phyloP scores from a whole-genome alignment of 2,888 invertebrate species.

The Lysandra coridon region DNA sequence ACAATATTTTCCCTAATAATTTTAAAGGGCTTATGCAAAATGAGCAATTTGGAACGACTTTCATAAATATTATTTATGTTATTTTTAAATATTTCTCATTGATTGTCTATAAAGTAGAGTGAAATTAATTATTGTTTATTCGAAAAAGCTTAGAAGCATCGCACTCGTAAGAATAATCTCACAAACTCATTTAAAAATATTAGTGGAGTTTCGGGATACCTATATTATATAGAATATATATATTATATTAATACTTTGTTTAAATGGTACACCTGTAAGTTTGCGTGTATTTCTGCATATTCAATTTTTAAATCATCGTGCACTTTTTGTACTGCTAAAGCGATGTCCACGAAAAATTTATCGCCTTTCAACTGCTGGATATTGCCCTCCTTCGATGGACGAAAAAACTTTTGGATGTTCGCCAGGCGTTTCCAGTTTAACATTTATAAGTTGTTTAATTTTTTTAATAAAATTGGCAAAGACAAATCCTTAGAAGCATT shows the following conservation, averaged over 20 bases:
- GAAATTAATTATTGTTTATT: no score
- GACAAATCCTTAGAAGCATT: neutral
- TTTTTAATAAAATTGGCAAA: neutral
- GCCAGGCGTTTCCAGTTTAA: neutral
- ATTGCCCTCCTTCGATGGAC: constrained; percentile 1
- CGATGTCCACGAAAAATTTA: neutral
- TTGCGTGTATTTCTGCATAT: neutral
- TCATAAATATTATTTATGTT: neutral
- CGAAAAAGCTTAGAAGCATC: no score
- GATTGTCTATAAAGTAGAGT: no score
- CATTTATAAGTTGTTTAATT: neutral
- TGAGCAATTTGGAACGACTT: neutral
- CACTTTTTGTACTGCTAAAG: neutral
- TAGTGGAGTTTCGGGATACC: no score
- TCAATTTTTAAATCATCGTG: neutral
- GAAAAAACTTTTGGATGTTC: constrained; percentile 1
- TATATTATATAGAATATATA: no score
- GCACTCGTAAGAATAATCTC: no score
- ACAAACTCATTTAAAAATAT: no score
- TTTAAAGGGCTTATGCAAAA: constrained; percentile 34
- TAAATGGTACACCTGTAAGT: neutral
- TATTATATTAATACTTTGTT: no score
- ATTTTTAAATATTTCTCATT: neutral
- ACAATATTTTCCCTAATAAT: constrained; percentile 4
- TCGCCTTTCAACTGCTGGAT: constrained; percentile 1